Evolutionary conservation across 2,113 vertebrate species (phyloP), one percentile per base, ranked within the genome.

Genomic region (Haemorhous mexicanus): DNA sequence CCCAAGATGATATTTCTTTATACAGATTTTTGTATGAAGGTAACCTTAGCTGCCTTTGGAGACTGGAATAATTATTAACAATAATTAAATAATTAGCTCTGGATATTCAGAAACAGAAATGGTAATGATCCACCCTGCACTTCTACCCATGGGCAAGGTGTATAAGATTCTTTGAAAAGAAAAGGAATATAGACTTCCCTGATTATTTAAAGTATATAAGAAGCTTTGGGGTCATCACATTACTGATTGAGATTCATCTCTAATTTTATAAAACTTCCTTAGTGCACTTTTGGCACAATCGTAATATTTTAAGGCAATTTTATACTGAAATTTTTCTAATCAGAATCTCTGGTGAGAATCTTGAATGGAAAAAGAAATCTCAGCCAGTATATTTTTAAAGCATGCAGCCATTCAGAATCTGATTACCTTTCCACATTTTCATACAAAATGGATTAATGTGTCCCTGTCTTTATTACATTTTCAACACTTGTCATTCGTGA

Each of bases 391-490:
- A 96, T 97, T 97, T 98, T 97, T 97, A 95, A 95, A 97, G 94
- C 95, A 93, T 82, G 53, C 61, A 96, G 94, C 94, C 91, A 91
- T 97, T 97, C 95, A 87, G 86, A 98, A 98, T 98, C 97, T 97
- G 97, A 98, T 98, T 98, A 98, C 97, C 95, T 98, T 97, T 97
- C 91, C 92, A 96, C 93, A 98, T 98, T 98, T 98, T 98, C 97
- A 98, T 98, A 97, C 97, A 98, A 98, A 98, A 97, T 96, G 88
- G 96, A 98, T 98, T 98, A 98, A 98, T 97, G 97, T 91, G 95
- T 95, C 95, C 94, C 97, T 97, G 93, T 96, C 96, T 98, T 98
- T 98, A 98, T 98, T 98, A 97, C 97, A 96, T 97, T 98, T 98
- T 97, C 98, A 95, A 97, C 97, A 96, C 96, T 97, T 98, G 98